phyloP scores from a whole-genome alignment of 1,140 invertebrate species.

The Dreissena rostriformis region DNA sequence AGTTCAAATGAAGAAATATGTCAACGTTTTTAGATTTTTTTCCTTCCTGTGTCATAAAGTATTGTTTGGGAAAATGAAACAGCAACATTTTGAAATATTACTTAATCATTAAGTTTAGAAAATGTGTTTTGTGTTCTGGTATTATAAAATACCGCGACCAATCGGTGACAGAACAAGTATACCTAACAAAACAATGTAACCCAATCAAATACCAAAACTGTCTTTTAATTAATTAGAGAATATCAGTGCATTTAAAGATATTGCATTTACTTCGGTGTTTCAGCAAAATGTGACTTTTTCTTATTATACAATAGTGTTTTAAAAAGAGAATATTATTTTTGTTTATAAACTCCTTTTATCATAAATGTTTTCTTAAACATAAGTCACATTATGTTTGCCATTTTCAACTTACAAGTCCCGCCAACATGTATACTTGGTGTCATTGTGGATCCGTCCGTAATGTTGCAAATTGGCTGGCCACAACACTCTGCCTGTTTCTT shows the following conservation, averaged over 20 bases:
- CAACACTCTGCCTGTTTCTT: constrained; percentile 64
- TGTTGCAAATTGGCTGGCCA: constrained; percentile 58
- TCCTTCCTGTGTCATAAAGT: constrained; percentile 20
- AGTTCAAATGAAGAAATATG: constrained; percentile 45
- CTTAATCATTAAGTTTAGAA: not conserved
- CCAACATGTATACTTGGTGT: constrained; percentile 43
- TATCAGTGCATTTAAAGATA: not conserved
- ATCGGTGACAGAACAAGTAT: no score
- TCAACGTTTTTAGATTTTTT: constrained; percentile 27
- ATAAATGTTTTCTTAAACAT: not conserved
- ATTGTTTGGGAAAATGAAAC: constrained; percentile 42
- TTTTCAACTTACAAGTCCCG: constrained; percentile 49
- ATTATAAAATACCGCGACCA: not conserved
- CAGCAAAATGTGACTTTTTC: not conserved
- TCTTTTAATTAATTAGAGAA: no score
- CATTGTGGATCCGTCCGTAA: constrained; percentile 41
- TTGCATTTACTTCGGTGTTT: not conserved
- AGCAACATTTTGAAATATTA: constrained; percentile 11
- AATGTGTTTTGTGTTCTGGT: not conserved
- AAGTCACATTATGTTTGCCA: not conserved
- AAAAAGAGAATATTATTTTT: not conserved
- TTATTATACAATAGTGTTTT: not conserved
- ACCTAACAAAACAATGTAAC: no score
- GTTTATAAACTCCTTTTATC: not conserved
- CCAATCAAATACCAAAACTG: no score